These are phyloP conservation scores for Corythoichthys haematopterus DNA, from an alignment of 2,113 vertebrate genomes.

Conservation along the genomic window DNA sequence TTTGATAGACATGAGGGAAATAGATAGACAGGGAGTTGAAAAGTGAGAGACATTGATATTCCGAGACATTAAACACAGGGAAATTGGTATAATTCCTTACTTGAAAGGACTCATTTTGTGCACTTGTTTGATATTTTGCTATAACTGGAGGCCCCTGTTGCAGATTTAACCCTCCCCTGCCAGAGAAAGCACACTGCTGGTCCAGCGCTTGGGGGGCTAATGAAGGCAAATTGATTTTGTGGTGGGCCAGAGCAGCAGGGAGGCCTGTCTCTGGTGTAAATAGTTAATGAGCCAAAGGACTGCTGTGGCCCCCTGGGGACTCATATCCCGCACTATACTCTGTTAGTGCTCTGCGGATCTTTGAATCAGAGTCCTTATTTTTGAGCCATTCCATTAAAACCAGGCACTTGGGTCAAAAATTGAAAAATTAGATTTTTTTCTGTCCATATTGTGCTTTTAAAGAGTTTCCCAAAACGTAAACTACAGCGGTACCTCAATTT, in stretches of 20 bases:
- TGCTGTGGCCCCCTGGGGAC: conserved; percentile 64
- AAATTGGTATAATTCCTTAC: conserved; percentile 27
- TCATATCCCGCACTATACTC: conserved; percentile 58
- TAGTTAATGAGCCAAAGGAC: conserved; percentile 92
- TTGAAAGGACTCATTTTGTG: conserved; percentile 33
- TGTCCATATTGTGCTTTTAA: too few species aligned
- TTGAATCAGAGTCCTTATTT: conserved; percentile 57
- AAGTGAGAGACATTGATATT: conserved; percentile 49
- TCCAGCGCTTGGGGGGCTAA: conserved; percentile 77
- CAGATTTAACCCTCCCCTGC: conserved; percentile 55
- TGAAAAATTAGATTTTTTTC: too few species aligned
- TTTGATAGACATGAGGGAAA: conserved; percentile 57
- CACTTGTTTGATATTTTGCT: conserved; percentile 36
- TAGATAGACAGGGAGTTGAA: conserved; percentile 49
- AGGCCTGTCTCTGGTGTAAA: conserved; percentile 91
- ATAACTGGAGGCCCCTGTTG: conserved; percentile 47
- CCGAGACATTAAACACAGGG: conserved; percentile 22
- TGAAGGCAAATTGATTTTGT: conserved; percentile 97
- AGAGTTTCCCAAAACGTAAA: too few species aligned
- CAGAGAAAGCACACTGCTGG: conserved; percentile 44
- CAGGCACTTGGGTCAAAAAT: too few species aligned
- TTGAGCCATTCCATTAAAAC: conserved; percentile 2
- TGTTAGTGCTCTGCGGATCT: conserved; percentile 59
- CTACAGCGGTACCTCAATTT: too few species aligned
- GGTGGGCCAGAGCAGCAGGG: conserved; percentile 80